These are phyloP conservation scores for Thrips palmi DNA, from an alignment of 1,140 invertebrate genomes.

Conservation along the genomic window DNA sequence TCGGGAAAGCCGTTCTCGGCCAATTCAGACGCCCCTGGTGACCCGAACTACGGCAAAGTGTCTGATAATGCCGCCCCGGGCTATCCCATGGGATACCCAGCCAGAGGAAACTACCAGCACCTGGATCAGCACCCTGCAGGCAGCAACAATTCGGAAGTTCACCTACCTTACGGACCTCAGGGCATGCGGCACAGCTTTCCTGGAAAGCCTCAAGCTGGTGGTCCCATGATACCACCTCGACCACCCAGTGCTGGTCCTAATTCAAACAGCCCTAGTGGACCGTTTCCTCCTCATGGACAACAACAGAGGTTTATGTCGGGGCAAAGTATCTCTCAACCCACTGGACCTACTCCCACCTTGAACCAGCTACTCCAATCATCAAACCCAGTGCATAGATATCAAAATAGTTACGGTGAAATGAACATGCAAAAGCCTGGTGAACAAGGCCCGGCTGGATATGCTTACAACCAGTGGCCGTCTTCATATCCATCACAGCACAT, in stretches of 20 bases:
- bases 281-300: constrained; percentile 22
- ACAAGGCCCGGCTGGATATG: constrained; percentile 22
- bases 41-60: constrained; percentile 17
- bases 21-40: constrained; percentile 21
- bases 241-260: constrained; percentile 23
- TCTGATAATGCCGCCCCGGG: constrained; percentile 14
- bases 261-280: constrained; percentile 17
- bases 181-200: neutral
- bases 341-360: constrained; percentile 75
- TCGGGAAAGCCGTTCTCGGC: constrained; percentile 23
- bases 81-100: constrained; percentile 12
- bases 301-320: constrained; percentile 33
- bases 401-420: constrained; percentile 28
- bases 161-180: constrained; percentile 1
- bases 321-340: constrained; percentile 48
- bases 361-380: constrained; percentile 72
- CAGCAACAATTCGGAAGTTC: constrained; percentile 4
- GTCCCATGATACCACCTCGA: constrained; percentile 18
- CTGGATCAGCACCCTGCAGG: constrained; percentile 9
- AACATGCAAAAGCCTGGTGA: constrained; percentile 21
- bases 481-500: no score
- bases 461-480: no score
- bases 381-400: constrained; percentile 38
- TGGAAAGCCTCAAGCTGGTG: constrained; percentile 8
- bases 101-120: constrained; percentile 14